Conservation (phyloP, 2,113 vertebrate genomes). For the cat (Felis catus) region DNA sequence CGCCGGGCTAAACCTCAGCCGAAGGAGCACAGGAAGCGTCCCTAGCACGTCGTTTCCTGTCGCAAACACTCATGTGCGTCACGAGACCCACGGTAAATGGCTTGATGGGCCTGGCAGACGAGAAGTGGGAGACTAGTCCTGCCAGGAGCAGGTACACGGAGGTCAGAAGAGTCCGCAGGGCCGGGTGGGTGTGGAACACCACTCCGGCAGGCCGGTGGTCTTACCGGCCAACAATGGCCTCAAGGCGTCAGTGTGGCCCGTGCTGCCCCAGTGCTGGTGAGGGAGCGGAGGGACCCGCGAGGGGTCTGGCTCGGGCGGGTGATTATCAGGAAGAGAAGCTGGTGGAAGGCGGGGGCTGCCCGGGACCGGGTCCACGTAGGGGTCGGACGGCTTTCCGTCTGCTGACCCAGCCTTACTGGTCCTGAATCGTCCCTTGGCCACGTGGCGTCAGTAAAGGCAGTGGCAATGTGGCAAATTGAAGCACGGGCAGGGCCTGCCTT, state of each 20-base stretch:
- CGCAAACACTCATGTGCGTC: too few species aligned
- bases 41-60: accelerated
- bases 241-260: not conserved
- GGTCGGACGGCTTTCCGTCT: not conserved
- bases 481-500: not conserved
- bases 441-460: accelerated
- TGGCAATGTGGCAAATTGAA: accelerated
- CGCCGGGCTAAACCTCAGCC: not conserved
- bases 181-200: not conserved
- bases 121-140: not conserved
- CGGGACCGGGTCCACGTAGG: too few species aligned
- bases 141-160: not conserved
- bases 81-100: too few species aligned
- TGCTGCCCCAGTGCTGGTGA: not conserved
- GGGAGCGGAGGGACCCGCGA: not conserved
- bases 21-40: not conserved
- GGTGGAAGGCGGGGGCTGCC: not conserved
- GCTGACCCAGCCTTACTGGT: not conserved
- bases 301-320: not conserved
- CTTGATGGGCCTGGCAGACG: not conserved
- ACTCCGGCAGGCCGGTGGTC: not conserved
- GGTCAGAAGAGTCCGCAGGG: not conserved
- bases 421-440: not conserved
- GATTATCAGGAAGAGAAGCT: not conserved
- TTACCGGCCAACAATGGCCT: not conserved